Percentiles rank a stretch among this genome's conserved stretches.
phyloP scores from a whole-genome alignment of 2,113 vertebrate species.

The Datnioides undecimradiatus region DNA sequence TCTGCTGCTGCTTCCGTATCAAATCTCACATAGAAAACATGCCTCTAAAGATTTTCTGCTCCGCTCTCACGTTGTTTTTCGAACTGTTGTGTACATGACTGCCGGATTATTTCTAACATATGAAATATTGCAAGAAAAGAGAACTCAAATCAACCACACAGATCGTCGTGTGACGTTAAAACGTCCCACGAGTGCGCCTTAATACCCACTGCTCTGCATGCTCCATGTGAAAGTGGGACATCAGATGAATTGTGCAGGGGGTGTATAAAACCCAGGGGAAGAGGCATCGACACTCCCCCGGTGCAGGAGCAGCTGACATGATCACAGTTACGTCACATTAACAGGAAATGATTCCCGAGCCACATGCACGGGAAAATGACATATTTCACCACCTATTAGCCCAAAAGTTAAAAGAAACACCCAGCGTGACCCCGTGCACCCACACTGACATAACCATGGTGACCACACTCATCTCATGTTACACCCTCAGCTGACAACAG shows the following conservation, averaged over 20 bases:
- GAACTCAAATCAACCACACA: constrained; percentile 7
- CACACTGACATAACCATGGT: constrained; percentile 3
- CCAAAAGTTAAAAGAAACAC: not conserved
- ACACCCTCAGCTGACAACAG: not conserved
- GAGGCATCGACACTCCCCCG: constrained; percentile 12
- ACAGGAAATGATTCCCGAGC: constrained; percentile 30
- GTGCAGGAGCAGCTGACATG: constrained; percentile 39
- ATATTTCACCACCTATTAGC: constrained; percentile 35
- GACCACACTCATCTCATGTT: not conserved
- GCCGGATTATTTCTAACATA: constrained; percentile 13
- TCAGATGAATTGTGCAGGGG: constrained; percentile 25
- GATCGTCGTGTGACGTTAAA: constrained; percentile 29
- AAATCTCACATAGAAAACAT: constrained; percentile 24
- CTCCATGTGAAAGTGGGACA: constrained; percentile 41
- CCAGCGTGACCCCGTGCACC: constrained; percentile 11
- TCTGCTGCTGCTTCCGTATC: not conserved
- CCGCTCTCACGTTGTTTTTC: constrained; percentile 3
- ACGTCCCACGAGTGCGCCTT: not conserved
- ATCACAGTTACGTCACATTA: constrained; percentile 35
- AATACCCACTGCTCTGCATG: not conserved
- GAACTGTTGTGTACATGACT: not conserved
- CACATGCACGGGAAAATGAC: constrained; percentile 32
- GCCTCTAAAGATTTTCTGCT: constrained; percentile 12
- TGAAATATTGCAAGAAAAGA: not conserved
- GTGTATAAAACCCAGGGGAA: constrained; percentile 19